Evolutionary conservation across 2,113 vertebrate genomes (phyloP), one percentile per base, ranked within the genome.

Genomic region (Phocoena phocoena): DNA sequence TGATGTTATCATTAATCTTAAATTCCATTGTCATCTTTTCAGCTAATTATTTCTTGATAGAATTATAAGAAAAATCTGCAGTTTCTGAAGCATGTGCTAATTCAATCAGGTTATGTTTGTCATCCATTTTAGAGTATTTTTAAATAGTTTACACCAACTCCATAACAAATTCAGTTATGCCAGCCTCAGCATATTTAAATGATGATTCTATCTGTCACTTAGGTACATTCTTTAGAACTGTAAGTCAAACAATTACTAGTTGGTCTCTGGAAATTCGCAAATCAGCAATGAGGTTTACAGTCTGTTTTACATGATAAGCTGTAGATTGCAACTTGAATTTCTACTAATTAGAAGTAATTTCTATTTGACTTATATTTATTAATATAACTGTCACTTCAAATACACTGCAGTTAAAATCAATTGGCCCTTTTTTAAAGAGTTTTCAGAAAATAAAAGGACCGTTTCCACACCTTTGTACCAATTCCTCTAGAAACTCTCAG

Each of bases 1-100:
- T 96, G 97, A 96, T 95, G 68, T 93, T 92, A 97, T 94, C 80
- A 88, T 97, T 93, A 97, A 97, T 97, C 84, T 97, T 93, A 79
- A 77, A 50, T 93, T 93, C 77, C 58, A 88, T 28, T 95, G 73
- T 97, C 91, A 96, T 96, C 67, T 93, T 96, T 97, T 91, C 26
- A 81, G 74, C 81, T 97, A 97, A 97, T 96, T 98, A 95, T 76
- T 97, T 90, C 65, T 95, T 97, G 77, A 93, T 89, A 87, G 62
- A 93, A 93, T 97, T 58, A 68, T 90, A 90, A 93, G 87, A 96
- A 97, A 97, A 95, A 81, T 85, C 53, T 84, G 82, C 62, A 87
- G 74, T 96, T 95, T 95, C 80, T 97, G 60, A 92, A 67, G 90
- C 53, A 65, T 20, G 3, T 86, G 73, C 71, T 53, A 96, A 23